Base-by-base conservation (phyloP, 2,888 invertebrate genomes). In the Mythimna lalbum region DNA sequence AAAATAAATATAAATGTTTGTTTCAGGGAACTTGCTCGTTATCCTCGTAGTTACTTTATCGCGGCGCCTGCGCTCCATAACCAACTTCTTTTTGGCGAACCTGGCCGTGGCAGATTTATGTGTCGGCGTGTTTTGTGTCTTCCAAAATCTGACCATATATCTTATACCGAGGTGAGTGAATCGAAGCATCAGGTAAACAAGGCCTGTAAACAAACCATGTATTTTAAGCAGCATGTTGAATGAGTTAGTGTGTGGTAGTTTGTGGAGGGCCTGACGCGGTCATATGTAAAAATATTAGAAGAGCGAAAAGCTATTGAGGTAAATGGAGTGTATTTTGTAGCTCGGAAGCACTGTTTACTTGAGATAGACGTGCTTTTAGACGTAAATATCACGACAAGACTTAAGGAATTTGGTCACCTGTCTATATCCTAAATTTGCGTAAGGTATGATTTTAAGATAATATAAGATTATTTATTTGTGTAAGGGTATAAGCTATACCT, bases 71-170 rank as follows among this genome's bases (percentile, higher is more conserved):
- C 97, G 98, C 69, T 98, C 98, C 49, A 98, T 98, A 82, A 99
- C 99, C 56, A 99, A 99, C 93, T 98, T 99, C 93, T 99, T 99
- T 93, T 94, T 99, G 89, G 98, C 98, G 27, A 99, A 99, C 93
- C 95, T 99, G 83, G 99, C 99, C 0, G 97, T 98, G 66, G 99
- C 99, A 5, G 99, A 99, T 93, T 97, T 99, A 83, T 98, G 98
- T 88, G 99, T 99, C n/a, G 98, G 98, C 12, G 96, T 98, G 66
- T 99, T 99, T 93, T 99, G 99, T 93, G 98, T 99, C 69, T 98
- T 98, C 91, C 99, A 99, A 91, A 99, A 98, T 90, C 96, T 99
- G 85, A 97, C 98, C 59, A 98, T 98, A 84, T 98, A 98, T 92
- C 96, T 98, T 69, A 97, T 98, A 85, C 97, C 97, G 63, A 97